Base-by-base conservation (phyloP, 2,888 invertebrate genomes). In the Euphydryas editha region DNA sequence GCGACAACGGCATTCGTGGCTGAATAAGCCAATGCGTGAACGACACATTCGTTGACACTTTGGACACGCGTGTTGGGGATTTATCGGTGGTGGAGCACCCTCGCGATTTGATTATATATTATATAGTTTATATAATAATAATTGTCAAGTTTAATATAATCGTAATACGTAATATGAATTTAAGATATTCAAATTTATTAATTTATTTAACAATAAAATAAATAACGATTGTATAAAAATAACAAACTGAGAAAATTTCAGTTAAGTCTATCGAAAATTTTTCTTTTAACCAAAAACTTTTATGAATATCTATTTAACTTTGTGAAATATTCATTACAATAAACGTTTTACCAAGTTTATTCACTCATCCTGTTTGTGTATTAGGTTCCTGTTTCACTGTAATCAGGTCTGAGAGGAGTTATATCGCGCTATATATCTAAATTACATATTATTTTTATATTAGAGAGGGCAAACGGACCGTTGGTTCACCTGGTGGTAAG, bases 321-420 rank as follows among this genome's bases (percentile, higher is more conserved):
- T 36, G 42, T 56, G 21, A 18, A 59, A 59, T 62, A 44, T 66
- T 62, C 58, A 59, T 62, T 62, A 46, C 30, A 44, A 62, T 62
- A 62, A 66, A 66, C 62, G 46, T 62, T 66, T 66, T 62, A 30
- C 20, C 15, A 42, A 64, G 54, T 42, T 63, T 58, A 62, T 39
- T 62, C 39, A 37, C 18, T 6, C 36, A 21, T 47, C 17, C 39
- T 44, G 24, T 18, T n/a, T 8, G 3, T 20, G 10, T 30, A 24
- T 51, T 18, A 30, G 30, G n/a, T 15, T 8, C 11, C 15, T 51
- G 3, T 24, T 51, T 5, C 1, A 51, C 24, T 30, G n/a, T 6
- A 24, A 6, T 20, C 5, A 51, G 21, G 7, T 21, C 21, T 13
- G 15, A 2, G 5, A 24, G n/a, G 7, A 30, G 5, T 30, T 1